Evolutionary conservation across 1,140 invertebrate species (phyloP).

Genomic region (Phymorhynchus buccinoides): DNA sequence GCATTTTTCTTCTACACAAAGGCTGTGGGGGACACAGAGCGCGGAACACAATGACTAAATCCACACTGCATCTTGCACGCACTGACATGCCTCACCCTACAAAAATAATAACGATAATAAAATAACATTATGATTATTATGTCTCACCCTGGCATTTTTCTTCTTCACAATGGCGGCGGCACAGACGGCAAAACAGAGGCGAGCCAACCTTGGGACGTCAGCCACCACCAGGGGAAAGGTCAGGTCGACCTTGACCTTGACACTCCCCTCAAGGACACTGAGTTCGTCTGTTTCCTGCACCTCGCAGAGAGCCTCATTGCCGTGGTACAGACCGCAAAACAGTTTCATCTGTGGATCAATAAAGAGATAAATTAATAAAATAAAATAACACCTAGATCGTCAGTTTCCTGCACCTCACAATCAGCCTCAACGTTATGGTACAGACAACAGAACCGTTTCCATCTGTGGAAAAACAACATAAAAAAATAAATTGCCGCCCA

Average conservation of each 20-base stretch:
- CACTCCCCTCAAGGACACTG: conserved; percentile 47
- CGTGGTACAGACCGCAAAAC: conserved; percentile 61
- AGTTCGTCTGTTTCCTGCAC: conserved; percentile 50
- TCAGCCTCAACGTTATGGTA: conserved; percentile 60
- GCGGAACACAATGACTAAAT: too few relatives aligned
- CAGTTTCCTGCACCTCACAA: conserved; percentile 48
- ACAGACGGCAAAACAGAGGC: conserved; percentile 57
- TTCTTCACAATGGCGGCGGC: conserved; percentile 41
- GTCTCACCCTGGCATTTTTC: conserved; percentile 33
- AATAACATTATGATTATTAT: too few relatives aligned
- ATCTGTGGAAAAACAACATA: conserved; percentile 45
- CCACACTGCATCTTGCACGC: too few relatives aligned
- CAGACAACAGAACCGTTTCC: conserved; percentile 54
- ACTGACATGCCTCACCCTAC: too few relatives aligned
- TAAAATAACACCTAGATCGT: too few relatives aligned
- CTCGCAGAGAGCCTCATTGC: conserved; percentile 54
- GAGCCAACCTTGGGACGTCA: conserved; percentile 53
- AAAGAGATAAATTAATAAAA: too few relatives aligned
- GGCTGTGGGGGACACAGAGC: too few relatives aligned
- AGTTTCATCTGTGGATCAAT: conserved; percentile 62
- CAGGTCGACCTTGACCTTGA: conserved; percentile 46
- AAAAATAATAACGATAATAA: too few relatives aligned
- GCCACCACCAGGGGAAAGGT: conserved; percentile 53
- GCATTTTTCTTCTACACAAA: too few relatives aligned
- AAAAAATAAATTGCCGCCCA: too few relatives aligned